A percentile compares a stretch with the other conserved stretches of the same genome.
Evolutionary conservation across 1,140 invertebrate genomes (phyloP).

Genomic region (Tetramorium simillimum): DNA sequence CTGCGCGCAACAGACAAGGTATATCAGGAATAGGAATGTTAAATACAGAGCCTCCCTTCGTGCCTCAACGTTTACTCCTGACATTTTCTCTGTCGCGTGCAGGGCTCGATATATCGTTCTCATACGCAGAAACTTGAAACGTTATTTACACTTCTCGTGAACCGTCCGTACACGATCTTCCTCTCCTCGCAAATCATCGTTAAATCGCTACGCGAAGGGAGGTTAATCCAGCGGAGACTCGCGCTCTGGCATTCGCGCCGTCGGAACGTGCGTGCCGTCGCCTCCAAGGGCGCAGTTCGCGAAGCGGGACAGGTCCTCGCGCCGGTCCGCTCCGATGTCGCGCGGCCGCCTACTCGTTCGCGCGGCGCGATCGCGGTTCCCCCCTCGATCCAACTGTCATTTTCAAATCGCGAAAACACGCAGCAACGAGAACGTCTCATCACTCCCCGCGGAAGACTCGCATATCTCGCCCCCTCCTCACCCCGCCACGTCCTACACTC

Average conservation of each 20-base stretch:
- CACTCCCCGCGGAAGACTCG: not conserved
- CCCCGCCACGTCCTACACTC: not conserved
- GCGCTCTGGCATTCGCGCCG: conserved; percentile 22
- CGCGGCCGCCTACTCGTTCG: no score
- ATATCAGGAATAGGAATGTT: no score
- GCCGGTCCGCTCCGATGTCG: not conserved
- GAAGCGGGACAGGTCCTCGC: not conserved
- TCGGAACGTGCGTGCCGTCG: not conserved
- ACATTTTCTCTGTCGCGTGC: no score
- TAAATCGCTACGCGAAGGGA: not conserved
- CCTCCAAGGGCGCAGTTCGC: not conserved
- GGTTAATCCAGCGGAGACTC: conserved; percentile 20
- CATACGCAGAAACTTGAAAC: not conserved
- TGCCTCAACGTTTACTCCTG: no score
- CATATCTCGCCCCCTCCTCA: not conserved
- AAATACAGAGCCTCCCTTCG: no score
- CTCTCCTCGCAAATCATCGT: conserved; percentile 40
- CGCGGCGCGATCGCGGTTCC: not conserved
- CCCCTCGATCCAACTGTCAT: conserved; percentile 30
- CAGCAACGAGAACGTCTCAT: not conserved
- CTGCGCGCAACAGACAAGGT: no score
- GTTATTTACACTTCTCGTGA: conserved; percentile 51
- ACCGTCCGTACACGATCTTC: not conserved
- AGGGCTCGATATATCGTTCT: no score
- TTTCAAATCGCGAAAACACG: conserved; percentile 36